Evolutionary conservation across 92 coral and sea anemone species (phyloP), one percentile per base, ranked within the genome.

Genomic region (Palythoa caribaeorum): DNA sequence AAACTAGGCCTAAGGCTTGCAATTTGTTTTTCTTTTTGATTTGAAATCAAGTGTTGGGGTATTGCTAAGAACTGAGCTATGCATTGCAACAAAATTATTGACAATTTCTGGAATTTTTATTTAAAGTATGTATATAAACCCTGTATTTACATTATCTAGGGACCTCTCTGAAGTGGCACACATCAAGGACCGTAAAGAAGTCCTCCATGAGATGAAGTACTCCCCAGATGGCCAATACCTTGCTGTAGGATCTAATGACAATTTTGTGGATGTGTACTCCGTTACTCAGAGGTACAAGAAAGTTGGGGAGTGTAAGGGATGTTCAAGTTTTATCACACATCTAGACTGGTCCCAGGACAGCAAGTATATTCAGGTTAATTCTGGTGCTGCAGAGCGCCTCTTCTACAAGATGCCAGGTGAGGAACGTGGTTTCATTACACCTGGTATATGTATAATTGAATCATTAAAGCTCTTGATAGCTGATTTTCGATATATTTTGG

Each of bases 241-340:
- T 44, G 99, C 99, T 1, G 99, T 97, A 20, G 99, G 99, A 8
- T 97, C 99, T n/a, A 97, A 97, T 83, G 99, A 97, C 86, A 97
- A 97, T 90, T 97, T 95, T 89, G 99, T 97, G 21, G 99, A 97
- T 55, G 93, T 97, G 54, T 97, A 97, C 72, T 92, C 99, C 38
- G 98, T 96, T 21, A 88, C 96, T 6, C 99, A 97, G 86, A 94
- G 93, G 11, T 97, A 95, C 93, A 97, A 97, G 95, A 97, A 95
- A 90, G 99, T 97, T 7, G 99, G 99, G 52, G 99, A 97, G 76
- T 97, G 99, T 54, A 95, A 92, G 85, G 99, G 99, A n/a, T 92
- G 94, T 86, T 97, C 99, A 12, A 97, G 99, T 80, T 97, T 97
- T 73, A 95, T 97, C 84, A 97, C 99, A 0, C 99, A 97, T 89